Conservation (phyloP, 2,797 vertebrate species). For the Choloepus didactylus region DNA sequence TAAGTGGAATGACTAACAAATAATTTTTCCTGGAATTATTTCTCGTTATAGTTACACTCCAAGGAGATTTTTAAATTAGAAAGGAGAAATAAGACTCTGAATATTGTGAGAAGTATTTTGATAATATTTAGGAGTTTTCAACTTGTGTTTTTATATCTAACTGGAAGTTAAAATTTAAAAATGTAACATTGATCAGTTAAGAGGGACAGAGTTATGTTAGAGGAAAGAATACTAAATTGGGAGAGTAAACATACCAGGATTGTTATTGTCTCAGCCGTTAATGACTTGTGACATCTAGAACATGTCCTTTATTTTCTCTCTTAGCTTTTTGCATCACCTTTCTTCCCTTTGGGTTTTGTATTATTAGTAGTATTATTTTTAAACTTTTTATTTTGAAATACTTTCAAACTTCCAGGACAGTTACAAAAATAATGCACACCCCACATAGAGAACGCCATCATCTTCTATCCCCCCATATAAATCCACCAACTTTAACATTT, state of each 20-base stretch:
- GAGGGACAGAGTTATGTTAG: conserved; percentile 12
- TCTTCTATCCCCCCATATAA: too few relatives aligned
- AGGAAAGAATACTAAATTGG: conserved; percentile 39
- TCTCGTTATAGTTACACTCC: neutral
- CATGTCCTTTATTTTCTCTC: neutral
- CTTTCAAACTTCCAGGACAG: too few relatives aligned
- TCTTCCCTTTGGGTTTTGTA: neutral
- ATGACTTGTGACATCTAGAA: neutral
- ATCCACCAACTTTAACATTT: too few relatives aligned
- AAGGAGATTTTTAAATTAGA: conserved; percentile 2
- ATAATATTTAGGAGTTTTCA: conserved; percentile 23
- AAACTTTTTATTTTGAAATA: too few relatives aligned
- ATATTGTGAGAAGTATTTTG: neutral
- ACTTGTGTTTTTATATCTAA: conserved; percentile 44
- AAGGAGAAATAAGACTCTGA: conserved; percentile 1
- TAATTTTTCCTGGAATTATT: neutral
- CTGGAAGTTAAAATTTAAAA: conserved; percentile 17
- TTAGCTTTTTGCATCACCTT: neutral
- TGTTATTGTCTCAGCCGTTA: conserved; percentile 5
- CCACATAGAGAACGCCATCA: too few relatives aligned
- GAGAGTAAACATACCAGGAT: neutral
- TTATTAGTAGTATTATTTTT: too few relatives aligned
- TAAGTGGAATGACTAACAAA: neutral
- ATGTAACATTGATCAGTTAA: neutral
- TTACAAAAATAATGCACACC: too few relatives aligned